Conservation (phyloP, 2,113 vertebrate species). For the Gnathonemus echidnorhynchus region DNA sequence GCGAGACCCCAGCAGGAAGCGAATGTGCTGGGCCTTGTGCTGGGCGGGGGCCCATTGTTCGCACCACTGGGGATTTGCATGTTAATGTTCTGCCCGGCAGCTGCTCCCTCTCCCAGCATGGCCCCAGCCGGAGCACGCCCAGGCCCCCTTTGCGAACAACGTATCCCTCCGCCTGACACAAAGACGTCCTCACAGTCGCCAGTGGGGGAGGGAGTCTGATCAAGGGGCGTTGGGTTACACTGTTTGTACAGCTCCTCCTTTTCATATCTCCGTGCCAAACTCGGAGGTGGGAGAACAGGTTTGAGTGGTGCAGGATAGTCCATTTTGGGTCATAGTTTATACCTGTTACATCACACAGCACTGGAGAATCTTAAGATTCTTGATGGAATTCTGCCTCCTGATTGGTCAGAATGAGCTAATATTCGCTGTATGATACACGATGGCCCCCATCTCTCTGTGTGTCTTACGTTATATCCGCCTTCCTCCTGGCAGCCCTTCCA, state of each 20-base stretch:
- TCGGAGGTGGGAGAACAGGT: slow-evolving; percentile 19
- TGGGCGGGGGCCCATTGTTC: slow-evolving; percentile 22
- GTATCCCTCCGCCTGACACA: slow-evolving; percentile 47
- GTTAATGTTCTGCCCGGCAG: slow-evolving; percentile 41
- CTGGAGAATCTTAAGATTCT: background rate
- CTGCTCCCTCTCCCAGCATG: slow-evolving; percentile 35
- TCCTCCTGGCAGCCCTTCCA: background rate
- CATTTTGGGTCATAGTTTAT: slow-evolving; percentile 19
- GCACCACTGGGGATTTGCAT: slow-evolving; percentile 44
- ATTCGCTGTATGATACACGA: background rate
- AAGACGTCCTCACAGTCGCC: slow-evolving; percentile 37
- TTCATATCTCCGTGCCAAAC: slow-evolving; percentile 19
- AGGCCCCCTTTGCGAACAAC: slow-evolving; percentile 20
- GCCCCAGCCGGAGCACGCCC: slow-evolving; percentile 14
- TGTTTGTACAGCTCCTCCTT: slow-evolving; percentile 25
- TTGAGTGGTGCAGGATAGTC: slow-evolving; percentile 30
- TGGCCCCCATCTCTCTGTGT: background rate
- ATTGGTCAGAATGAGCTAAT: background rate
- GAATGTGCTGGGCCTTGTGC: slow-evolving; percentile 15
- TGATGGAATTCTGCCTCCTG: background rate
- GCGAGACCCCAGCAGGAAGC: slow-evolving; percentile 11
- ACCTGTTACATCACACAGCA: background rate
- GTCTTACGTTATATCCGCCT: background rate
- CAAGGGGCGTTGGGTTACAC: slow-evolving; percentile 21
- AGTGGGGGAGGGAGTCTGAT: slow-evolving; percentile 16